Base-by-base conservation (phyloP, 2,113 vertebrate species). In the Illadopsis cleaveri region DNA sequence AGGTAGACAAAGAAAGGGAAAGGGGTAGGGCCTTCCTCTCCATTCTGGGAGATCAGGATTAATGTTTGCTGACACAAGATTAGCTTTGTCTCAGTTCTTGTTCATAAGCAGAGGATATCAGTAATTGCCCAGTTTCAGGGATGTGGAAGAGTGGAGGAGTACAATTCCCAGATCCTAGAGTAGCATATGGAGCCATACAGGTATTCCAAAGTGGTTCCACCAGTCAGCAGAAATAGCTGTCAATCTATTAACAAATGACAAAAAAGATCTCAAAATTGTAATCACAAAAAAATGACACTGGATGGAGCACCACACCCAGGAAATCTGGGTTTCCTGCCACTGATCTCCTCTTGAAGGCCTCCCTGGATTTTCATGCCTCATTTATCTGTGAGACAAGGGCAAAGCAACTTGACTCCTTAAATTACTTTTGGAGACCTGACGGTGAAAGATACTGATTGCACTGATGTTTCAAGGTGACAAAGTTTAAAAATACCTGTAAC, bases 221-320 rank as follows among this genome's bases (percentile, higher is more conserved):
- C n/a, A 65, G 15, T 21, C 28, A 64, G 27, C 10, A 61, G 60
- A 87, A 85, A 71, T 6, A 72, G 53, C n/a, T 93, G 70, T 2
- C 30, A 75, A 10, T 62, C 38, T 35, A 50, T 60, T 79, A 72
- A 60, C 8, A 68, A 84, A 27, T 11, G 11, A 57, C 70, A 72
- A 33, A 79, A 56, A 54, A 19, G 0, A 8, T 35, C 19, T 84
- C 71, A 91, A 38, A 93, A 78, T 12, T 94, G 94, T 88, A 94
- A 80, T 92, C 94, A 57, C 75, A 86, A 85, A 82, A 79, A 61
- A 73, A 47, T 90, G 62, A 94, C 94, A 92, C 90, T 93, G 96
- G 90, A 97, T 94, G 93, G 93, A 96, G 95, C 90, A 96, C 38
- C 85, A 73, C 28, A 77, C 15, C 38, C 71, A 66, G 53, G 62